A percentile compares a stretch with the other conserved stretches of the same genome.
phyloP scores from a whole-genome alignment of 2,113 vertebrate species.

The Neotoma lepida region DNA sequence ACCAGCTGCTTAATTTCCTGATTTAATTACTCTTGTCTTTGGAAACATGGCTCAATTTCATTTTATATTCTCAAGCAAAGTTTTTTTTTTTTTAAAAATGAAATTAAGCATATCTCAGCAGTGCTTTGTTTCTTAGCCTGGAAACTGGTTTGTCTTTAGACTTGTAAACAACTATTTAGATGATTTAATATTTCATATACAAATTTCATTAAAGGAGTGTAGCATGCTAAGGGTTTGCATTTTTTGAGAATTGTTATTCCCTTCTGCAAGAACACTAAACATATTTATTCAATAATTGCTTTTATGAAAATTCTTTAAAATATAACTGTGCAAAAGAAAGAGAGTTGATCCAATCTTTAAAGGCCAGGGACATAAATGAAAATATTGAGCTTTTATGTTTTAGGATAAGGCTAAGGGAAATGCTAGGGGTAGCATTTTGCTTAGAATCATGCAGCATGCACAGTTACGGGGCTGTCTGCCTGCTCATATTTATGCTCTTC shows the following conservation, averaged over 20 bases:
- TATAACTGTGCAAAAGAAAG: constrained; percentile 26
- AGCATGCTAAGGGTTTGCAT: constrained; percentile 23
- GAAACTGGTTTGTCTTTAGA: constrained; percentile 70
- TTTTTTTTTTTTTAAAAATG: constrained; percentile 34
- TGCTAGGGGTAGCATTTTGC: constrained; percentile 9
- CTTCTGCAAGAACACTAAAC: constrained; percentile 46
- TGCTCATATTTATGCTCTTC: background rate
- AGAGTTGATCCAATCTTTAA: constrained; percentile 39
- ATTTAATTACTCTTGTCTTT: constrained; percentile 75
- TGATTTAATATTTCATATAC: constrained; percentile 59
- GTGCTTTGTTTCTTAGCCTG: constrained; percentile 61
- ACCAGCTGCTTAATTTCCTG: constrained; percentile 72
- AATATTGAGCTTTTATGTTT: constrained; percentile 36
- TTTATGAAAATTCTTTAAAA: constrained; percentile 59
- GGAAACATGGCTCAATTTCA: constrained; percentile 68
- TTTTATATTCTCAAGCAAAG: constrained; percentile 71
- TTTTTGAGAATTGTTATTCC: constrained; percentile 49
- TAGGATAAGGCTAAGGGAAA: constrained; percentile 35
- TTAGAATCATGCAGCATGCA: background rate
- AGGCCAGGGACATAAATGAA: constrained; percentile 11
- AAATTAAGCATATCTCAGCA: constrained; percentile 45
- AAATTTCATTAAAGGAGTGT: constrained; percentile 19
- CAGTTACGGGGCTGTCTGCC: background rate
- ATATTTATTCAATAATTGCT: constrained; percentile 40
- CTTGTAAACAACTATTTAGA: constrained; percentile 64